These are phyloP conservation scores for Euproctis similis DNA, from an alignment of 2,888 invertebrate genomes.

Conservation along the genomic window DNA sequence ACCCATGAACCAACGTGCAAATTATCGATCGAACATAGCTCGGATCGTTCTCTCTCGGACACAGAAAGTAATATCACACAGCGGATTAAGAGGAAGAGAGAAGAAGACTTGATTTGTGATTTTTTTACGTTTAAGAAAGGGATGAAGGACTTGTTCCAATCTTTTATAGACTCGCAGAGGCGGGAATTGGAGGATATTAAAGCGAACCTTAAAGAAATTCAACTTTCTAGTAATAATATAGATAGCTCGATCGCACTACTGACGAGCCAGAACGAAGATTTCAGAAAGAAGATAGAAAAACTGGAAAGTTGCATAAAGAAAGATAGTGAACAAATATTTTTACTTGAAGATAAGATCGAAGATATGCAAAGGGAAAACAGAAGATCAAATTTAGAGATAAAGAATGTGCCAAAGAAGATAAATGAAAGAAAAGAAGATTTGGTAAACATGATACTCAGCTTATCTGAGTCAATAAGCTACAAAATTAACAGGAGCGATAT, in stretches of 20 bases:
- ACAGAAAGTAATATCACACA: too few species aligned
- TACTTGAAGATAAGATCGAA: conserved; percentile 4
- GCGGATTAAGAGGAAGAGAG: too few species aligned
- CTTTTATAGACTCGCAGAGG: not conserved
- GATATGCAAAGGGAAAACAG: conserved; percentile 1
- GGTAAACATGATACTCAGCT: conserved; percentile 1
- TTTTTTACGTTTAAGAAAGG: not conserved
- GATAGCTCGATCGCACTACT: not conserved
- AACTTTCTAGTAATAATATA: not conserved
- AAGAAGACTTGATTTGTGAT: too few species aligned
- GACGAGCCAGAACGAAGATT: not conserved
- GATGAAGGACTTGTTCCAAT: not conserved
- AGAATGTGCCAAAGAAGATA: conserved; percentile 1
- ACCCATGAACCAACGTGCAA: too few species aligned
- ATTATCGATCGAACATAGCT: too few species aligned
- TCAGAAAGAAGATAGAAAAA: not conserved
- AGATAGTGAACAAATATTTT: conserved; percentile 1
- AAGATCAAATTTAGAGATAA: conserved; percentile 2
- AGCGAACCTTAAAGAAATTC: not conserved
- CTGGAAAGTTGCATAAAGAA: not conserved
- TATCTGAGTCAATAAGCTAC: not conserved
- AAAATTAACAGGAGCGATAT: not conserved
- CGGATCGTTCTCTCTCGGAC: too few species aligned
- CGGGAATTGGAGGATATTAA: not conserved
- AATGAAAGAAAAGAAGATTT: conserved; percentile 2